Base-by-base conservation (phyloP, 2,888 invertebrate genomes). In the Apodemia hepburni region DNA sequence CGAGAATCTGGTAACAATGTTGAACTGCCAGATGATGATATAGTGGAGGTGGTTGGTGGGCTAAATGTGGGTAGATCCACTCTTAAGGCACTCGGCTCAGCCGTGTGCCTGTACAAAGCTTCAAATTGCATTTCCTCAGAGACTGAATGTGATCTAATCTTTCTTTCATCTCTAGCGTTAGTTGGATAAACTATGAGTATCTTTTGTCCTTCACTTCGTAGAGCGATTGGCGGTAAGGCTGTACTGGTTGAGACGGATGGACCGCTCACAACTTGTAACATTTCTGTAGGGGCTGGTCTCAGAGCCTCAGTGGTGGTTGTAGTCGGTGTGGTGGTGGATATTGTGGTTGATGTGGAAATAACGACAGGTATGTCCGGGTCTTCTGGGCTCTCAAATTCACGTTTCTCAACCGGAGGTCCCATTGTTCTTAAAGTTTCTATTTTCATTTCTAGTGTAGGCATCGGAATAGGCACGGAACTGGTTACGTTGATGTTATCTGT, bases 111-210 rank as follows among this genome's bases (percentile, higher is more conserved):
- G 72, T 92, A 92, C 64, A 92, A 69, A 45, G 89, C 90, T 69
- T 92, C 92, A 70, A 92, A 92, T 70, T 92, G 92, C 73, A 92
- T 72, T 72, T 92, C 91, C 66, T 92, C 92, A 0, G 92, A 88
- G 70, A 87, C 86, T 6, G 91, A 89, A 67, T 91, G 92, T 2
- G 92, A 91, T 47, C 84, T 81, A 68, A 92, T 91, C 73, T 89
- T 92, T 12, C 92, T 77, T 66, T 92, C 92, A 67, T 92, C 91
- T 57, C 92, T 78, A 1, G 84, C 84, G 70, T 91, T 92, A 65
- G 86, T 92, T n/a, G 92, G 92, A 69, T 92, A 92, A 58, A 92
- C 92, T 54, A 92, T 92, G 3, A 92, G 82, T 63, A 92, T 87
- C 68, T 92, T 91, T 72, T 92, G 84, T 1, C 87, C 84, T 8